These are phyloP conservation scores for Trypoxylus dichotomus DNA, from an alignment of 1,140 invertebrate genomes.

Conservation along the genomic window DNA sequence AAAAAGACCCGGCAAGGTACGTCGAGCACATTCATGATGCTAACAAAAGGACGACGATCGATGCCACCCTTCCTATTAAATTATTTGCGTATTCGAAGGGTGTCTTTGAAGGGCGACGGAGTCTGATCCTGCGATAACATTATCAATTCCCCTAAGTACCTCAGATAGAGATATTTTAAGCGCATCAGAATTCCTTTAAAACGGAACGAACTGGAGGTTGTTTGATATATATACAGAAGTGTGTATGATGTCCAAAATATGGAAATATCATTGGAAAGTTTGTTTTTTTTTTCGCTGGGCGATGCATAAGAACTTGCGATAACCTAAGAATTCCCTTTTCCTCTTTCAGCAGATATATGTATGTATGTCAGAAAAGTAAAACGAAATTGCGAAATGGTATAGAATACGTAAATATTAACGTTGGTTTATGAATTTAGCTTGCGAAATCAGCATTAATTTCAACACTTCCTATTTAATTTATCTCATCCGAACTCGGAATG, in stretches of 20 bases:
- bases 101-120: background rate
- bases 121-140: background rate
- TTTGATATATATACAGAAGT: background rate
- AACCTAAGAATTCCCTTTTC: no score
- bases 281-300: no score
- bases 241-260: background rate
- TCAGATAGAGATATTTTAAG: background rate
- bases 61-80: background rate
- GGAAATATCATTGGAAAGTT: no score
- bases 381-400: no score
- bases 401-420: no score
- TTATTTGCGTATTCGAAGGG: constrained; percentile 1
- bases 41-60: background rate
- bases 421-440: no score
- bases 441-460: no score
- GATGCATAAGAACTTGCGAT: no score
- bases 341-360: no score
- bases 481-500: no score
- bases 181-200: background rate
- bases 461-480: no score
- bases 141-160: background rate
- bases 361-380: no score
- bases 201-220: background rate
- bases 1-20: background rate
- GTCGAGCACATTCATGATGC: background rate